phyloP scores from a whole-genome alignment of 2,888 invertebrate genomes.

The Cryptus viduatorius region DNA sequence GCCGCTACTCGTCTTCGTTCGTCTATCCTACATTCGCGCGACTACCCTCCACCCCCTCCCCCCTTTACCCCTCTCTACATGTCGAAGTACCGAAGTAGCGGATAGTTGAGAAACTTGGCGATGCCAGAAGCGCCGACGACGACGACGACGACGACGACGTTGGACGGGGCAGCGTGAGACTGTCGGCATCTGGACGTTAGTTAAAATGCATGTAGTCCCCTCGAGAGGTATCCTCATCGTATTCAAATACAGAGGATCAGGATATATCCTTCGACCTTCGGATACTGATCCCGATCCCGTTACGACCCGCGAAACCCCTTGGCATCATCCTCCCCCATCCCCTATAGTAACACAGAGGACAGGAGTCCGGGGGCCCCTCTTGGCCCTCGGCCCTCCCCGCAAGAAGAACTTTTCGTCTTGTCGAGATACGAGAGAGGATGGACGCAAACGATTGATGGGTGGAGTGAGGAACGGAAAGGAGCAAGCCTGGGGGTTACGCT shows the following conservation, averaged over 20 bases:
- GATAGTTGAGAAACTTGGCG: conserved; percentile 84
- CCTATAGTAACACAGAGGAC: conserved; percentile 25
- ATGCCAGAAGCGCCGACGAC: conserved; percentile 74
- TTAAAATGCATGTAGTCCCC: conserved; percentile 85
- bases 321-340: conserved; percentile 42
- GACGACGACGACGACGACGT: conserved; percentile 57
- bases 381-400: conserved; percentile 65
- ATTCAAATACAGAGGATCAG: conserved; percentile 85
- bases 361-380: conserved; percentile 53
- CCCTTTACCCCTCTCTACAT: conserved; percentile 49
- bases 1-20: conserved; percentile 32
- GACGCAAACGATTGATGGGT: conserved; percentile 59
- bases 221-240: conserved; percentile 78
- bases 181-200: conserved; percentile 83
- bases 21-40: conserved; percentile 53
- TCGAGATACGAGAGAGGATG: conserved; percentile 65
- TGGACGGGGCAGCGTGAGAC: conserved; percentile 82
- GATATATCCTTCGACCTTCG: conserved; percentile 81
- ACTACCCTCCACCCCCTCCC: conserved; percentile 64
- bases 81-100: conserved; percentile 72
- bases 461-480: conserved; percentile 59
- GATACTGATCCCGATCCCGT: conserved; percentile 81
- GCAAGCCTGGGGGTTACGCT: conserved; percentile 61
- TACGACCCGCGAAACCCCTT: conserved; percentile 74
- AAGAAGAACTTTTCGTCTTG: conserved; percentile 83